Conservation (phyloP, 2,113 vertebrate species). For the Mirounga angustirostris region DNA sequence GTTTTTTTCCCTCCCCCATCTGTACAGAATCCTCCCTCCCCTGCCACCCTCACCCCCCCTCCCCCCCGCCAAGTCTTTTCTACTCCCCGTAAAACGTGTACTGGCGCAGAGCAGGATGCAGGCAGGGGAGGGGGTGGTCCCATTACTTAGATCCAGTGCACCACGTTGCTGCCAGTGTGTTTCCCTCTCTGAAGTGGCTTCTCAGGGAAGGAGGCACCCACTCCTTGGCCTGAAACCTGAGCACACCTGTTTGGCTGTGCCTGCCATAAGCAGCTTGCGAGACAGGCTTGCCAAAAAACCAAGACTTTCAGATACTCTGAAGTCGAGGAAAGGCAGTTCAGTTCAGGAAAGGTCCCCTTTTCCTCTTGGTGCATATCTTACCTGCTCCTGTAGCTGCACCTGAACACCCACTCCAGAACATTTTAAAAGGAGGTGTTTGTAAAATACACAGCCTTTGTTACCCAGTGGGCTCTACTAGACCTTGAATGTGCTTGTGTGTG, state of each 20-base stretch:
- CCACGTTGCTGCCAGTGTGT: conserved; percentile 7
- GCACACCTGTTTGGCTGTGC: conserved; percentile 77
- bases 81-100: background rate
- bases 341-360: conserved; percentile 57
- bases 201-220: conserved; percentile 1
- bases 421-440: conserved; percentile 18
- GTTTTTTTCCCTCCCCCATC: conserved; percentile 11
- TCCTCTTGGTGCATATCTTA: background rate
- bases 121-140: background rate
- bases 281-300: conserved; percentile 49
- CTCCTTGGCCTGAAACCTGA: conserved; percentile 13
- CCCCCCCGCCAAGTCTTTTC: background rate
- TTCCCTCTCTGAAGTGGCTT: background rate
- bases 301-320: conserved; percentile 72
- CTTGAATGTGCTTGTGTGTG: background rate
- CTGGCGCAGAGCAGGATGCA: background rate
- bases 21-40: conserved; percentile 51
- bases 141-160: rapidly evolving
- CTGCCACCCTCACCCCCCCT: too few relatives aligned
- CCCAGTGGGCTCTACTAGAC: background rate
- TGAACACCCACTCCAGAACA: background rate
- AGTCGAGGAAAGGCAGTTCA: background rate
- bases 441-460: conserved; percentile 15
- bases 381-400: background rate
- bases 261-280: conserved; percentile 41